Percentiles rank a stretch among this genome's conserved stretches.
Conservation (phyloP, 2,797 vertebrate genomes). For the Psittacula derbiana region DNA sequence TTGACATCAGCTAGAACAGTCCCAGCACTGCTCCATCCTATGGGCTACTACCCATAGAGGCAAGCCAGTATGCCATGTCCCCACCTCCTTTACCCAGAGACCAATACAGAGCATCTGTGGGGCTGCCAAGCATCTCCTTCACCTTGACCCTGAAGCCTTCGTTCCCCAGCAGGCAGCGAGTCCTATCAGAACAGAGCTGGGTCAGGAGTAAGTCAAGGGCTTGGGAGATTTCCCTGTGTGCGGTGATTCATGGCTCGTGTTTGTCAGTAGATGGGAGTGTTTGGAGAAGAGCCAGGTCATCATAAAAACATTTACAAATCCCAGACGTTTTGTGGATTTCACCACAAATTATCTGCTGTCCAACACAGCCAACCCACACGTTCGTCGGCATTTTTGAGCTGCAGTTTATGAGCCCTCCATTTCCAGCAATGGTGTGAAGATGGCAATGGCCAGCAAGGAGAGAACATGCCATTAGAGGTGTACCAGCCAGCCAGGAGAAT, state of each 20-base stretch:
- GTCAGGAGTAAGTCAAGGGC: slow-evolving; percentile 34
- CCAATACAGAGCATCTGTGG: not conserved
- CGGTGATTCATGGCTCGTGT: slow-evolving; percentile 10
- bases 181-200: not conserved
- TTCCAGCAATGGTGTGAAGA: not conserved
- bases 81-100: not conserved
- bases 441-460: not conserved
- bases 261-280: slow-evolving; percentile 53
- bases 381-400: slow-evolving; percentile 1
- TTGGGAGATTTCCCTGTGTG: slow-evolving; percentile 29
- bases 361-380: not conserved
- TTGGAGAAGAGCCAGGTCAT: slow-evolving; percentile 46
- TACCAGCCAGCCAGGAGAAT: not conserved
- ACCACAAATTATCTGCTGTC: slow-evolving; percentile 51
- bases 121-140: not conserved
- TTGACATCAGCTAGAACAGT: not conserved
- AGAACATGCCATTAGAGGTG: not conserved
- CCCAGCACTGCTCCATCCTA: not conserved
- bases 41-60: not conserved
- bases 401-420: not conserved
- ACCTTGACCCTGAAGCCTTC: not conserved
- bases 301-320: slow-evolving; percentile 65
- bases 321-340: slow-evolving; percentile 55
- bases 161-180: not conserved
- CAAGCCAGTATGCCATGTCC: not conserved